Evolutionary conservation across 2,888 invertebrate genomes (phyloP), one percentile per base, ranked within the genome.

Genomic region (Chrysolina americana): DNA sequence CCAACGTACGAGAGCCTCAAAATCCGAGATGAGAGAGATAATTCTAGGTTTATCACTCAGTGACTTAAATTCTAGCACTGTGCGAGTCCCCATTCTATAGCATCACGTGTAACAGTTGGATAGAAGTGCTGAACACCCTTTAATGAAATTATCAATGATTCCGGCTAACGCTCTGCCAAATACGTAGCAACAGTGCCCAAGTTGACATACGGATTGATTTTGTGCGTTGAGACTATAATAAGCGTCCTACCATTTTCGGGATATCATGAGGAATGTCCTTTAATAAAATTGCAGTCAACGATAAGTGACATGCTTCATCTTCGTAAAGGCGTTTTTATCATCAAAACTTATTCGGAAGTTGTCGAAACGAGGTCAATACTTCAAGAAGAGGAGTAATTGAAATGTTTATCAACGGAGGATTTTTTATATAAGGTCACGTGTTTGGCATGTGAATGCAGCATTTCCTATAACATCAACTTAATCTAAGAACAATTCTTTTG

Each of bases 151-250:
- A 36, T 36, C 36, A 36, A 36, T 36, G 36, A 36, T 36, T 36
- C 8, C 8, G 8, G 8, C 4, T 36, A 8, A 36, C 3, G 36
- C 36, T 36, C 8, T 8, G 36, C 4, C 6, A 36, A 36, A 36
- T 36, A 36, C 4, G 6, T 4, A 36, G 36, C 13, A 47, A 15
- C 15, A 3, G 4, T 36, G 23, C 36, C 6, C 59, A 59, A 59
- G 59, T 36, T 59, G 59, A 59, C n/a, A 59, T 59, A 59, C 4
- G 15, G 59, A 28, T n/a, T 59, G 17, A 17, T 9, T 59, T 59
- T 59, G 59, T 59, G 59, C 59, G 59, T 59, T 59, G 4, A n/a
- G 59, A 59, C 59, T 59, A 59, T 6, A n/a, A n/a, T n/a, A 59
- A 59, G 28, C 59, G 59, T 59, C 15, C 6, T 17, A 28, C 10